Evolutionary conservation across 2,113 vertebrate species (phyloP), one percentile per base, ranked within the genome.

Genomic region (Alethe castanea): DNA sequence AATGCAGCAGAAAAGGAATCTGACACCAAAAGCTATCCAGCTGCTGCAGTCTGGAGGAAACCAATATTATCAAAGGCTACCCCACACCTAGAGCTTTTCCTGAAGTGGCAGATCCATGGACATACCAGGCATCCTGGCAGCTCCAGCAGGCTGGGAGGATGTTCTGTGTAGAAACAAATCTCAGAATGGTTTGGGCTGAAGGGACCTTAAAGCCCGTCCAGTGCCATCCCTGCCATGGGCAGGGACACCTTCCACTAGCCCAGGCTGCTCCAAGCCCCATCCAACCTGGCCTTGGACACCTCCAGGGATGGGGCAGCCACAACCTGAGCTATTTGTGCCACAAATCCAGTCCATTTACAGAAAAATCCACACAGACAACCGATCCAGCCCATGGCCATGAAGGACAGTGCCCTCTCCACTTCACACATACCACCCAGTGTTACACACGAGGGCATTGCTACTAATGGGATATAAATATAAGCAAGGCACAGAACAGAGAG

Each of bases 11-110:
- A 52, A 82, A 71, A 82, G 36, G 36, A 25, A 67, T 19, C 40
- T 31, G 35, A 64, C 48, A 69, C 40, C 7, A 6, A 79, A 72
- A 67, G 36, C 57, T 66, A 54, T 29, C 60, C 28, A 36, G 44
- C 56, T 69, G 53, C 81, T 50, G 24, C 48, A 12, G 31, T 12
- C 31, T 7, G 31, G 73, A 48, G n/a, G 48, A 86, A 60, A 12
- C 2, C 2, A 66, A 9, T 0, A 2, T n/a, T 13, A 67, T 29
- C 29, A 50, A 38, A 66, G 28, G 23, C 14, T 60, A 29, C 6
- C 13, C 38, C n/a, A 24, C 36, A 44, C 38, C 13, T 36, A 10
- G 20, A 14, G 44, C 22, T 61, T 72, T 64, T 24, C 16, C 15
- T 42, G 24, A 38, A 83, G 45, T 15, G 72, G 16, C 13, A 73